Evolutionary conservation across 1,140 invertebrate species (phyloP).

Genomic region (Drosophila kanapiae): DNA sequence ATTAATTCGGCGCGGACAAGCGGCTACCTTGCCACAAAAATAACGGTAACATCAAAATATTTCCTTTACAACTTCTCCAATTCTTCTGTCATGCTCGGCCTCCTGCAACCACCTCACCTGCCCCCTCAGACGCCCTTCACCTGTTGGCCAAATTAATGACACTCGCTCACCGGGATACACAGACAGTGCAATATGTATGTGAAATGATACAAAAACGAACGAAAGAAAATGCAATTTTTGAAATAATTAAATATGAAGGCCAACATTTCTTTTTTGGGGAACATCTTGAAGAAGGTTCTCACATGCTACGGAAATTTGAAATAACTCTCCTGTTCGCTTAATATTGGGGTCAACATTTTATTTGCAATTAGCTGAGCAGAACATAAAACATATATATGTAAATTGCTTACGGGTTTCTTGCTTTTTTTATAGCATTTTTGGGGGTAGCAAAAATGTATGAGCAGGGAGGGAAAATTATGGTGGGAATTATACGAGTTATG

Average conservation of each 20-base stretch:
- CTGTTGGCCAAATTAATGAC: slow-evolving; percentile 74
- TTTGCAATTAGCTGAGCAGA: slow-evolving; percentile 61
- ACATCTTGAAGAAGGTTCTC: slow-evolving; percentile 39
- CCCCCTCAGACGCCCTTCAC: slow-evolving; percentile 17
- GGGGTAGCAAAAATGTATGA: background rate
- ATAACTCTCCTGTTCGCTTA: slow-evolving; percentile 42
- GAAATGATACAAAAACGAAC: slow-evolving; percentile 37
- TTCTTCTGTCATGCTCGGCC: slow-evolving; percentile 66
- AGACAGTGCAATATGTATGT: slow-evolving; percentile 15
- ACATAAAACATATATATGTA: slow-evolving; percentile 54
- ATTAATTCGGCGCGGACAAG: slow-evolving; percentile 65
- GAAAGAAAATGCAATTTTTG: slow-evolving; percentile 72
- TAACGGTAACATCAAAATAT: slow-evolving; percentile 80
- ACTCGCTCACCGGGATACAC: slow-evolving; percentile 45
- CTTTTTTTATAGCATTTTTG: background rate
- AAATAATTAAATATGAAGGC: slow-evolving; percentile 78
- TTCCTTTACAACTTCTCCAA: slow-evolving; percentile 74
- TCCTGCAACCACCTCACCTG: slow-evolving; percentile 12
- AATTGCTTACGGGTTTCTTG: slow-evolving; percentile 41
- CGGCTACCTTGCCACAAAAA: slow-evolving; percentile 48
- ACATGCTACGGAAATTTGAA: slow-evolving; percentile 43
- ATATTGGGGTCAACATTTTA: slow-evolving; percentile 57
- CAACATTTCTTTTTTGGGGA: slow-evolving; percentile 50
- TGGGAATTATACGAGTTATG: slow-evolving; percentile 1
- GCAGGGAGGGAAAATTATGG: slow-evolving; percentile 7